Percentiles rank a stretch among this genome's conserved stretches.
phyloP scores from a whole-genome alignment of 2,888 invertebrate genomes.

The Serrognathus titanus region DNA sequence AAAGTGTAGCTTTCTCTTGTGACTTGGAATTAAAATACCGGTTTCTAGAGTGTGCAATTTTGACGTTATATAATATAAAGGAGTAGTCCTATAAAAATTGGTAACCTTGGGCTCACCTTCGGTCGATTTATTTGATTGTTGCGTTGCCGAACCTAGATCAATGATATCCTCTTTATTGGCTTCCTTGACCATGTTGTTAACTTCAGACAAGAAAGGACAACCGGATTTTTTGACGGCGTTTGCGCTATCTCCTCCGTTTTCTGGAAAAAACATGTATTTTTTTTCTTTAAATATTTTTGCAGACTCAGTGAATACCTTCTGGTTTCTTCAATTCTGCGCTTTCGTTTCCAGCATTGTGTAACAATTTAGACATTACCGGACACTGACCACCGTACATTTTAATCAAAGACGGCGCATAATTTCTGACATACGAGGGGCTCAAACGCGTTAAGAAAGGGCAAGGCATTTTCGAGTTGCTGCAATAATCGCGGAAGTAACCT shows the following conservation, averaged over 20 bases:
- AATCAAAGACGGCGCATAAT: slow-evolving; percentile 72
- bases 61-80: too few species aligned
- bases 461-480: slow-evolving; percentile 61
- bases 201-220: slow-evolving; percentile 61
- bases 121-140: too few species aligned
- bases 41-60: too few species aligned
- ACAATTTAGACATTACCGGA: slow-evolving; percentile 66
- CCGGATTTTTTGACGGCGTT: background rate
- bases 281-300: too few species aligned
- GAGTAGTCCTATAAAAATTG: too few species aligned
- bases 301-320: slow-evolving; percentile 19
- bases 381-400: slow-evolving; percentile 80
- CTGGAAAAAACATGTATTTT: background rate
- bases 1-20: too few species aligned
- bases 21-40: too few species aligned
- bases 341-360: slow-evolving; percentile 46
- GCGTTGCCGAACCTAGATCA: slow-evolving; percentile 29
- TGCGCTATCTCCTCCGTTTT: slow-evolving; percentile 35
- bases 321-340: slow-evolving; percentile 27
- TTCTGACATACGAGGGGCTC: slow-evolving; percentile 75
- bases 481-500: slow-evolving; percentile 12
- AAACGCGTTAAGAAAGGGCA: slow-evolving; percentile 84
- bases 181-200: slow-evolving; percentile 57
- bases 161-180: slow-evolving; percentile 59
- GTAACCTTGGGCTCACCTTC: too few species aligned